Base-by-base conservation (phyloP, 1,140 invertebrate species). In the Tetragnatha versicolor region DNA sequence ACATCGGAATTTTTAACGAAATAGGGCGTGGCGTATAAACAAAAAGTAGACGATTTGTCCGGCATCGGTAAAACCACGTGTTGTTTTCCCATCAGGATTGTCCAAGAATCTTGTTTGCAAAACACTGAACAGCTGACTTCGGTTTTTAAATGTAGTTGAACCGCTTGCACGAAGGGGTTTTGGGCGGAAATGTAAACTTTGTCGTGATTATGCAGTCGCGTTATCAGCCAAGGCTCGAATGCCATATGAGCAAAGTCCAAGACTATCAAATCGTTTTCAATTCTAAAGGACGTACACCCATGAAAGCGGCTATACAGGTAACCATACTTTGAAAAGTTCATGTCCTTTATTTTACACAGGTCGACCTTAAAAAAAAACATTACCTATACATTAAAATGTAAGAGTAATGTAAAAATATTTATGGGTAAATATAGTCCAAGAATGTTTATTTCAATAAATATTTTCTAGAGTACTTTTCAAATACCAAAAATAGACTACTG, bases 311-410 rank as follows among this genome's bases (percentile, higher is more conserved):
- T 37, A 6, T 61, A 61, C 2, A 61, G 35, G 2, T 0, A 61
- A 37, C 58, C 17, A n/a, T 61, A 61, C 20, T 33, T 17, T 0
- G 58, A 33, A 61, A 61, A 61, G 17, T 61, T 61, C 58, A 61
- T 61, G n/a, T n/a, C n/a, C n/a, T n/a, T n/a, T n/a, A n/a, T n/a
- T n/a, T n/a, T n/a, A n/a, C n/a, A n/a, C n/a, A n/a, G n/a, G n/a
- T n/a, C n/a, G n/a, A n/a, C n/a, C n/a, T n/a, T n/a, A n/a, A n/a
- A n/a, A n/a, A n/a, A n/a, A n/a, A n/a, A n/a, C n/a, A n/a, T n/a
- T n/a, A n/a, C n/a, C n/a, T n/a, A n/a, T n/a, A n/a, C n/a, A n/a
- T n/a, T n/a, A n/a, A n/a, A n/a, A n/a, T n/a, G n/a, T n/a, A n/a
- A n/a, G n/a, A n/a, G n/a, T n/a, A n/a, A n/a, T n/a, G n/a, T n/a